Base-by-base conservation (phyloP, 2,888 invertebrate species). In the Trichogramma dendrolimi region DNA sequence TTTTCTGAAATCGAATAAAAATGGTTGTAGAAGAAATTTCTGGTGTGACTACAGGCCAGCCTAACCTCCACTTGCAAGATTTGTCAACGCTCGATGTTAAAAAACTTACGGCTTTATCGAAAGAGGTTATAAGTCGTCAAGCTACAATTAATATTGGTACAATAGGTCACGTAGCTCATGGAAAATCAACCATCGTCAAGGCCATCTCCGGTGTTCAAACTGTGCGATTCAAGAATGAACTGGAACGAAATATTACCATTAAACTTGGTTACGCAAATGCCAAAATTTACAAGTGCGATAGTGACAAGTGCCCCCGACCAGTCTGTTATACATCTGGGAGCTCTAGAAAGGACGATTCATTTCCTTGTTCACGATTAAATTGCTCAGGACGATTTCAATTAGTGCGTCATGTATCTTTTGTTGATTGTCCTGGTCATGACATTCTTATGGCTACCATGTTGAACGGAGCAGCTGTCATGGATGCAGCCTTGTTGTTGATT, bases 401-500 rank as follows among this genome's bases (percentile, higher is more conserved):
- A 61, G 87, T 94, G 57, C 89, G 98, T 58, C 99, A 99, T 80
- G 98, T 99, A 5, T 97, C 97, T 71, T 99, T 99, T 81, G 99
- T 99, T 55, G 99, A 99, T 84, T 99, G 99, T 76, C 99, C 99
- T 70, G 99, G 99, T 79, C 99, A 99, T 92, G 99, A 99, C 87
- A 99, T 99, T 85, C 95, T 99, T 81, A 99, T 99, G 99, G 99
- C 99, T 56, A 99, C 99, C 74, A 99, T 99, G 99, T 88, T 99
- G 82, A 99, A 99, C 90, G 91, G 91, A 67, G 99, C 99, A 67
- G 99, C 99, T 70, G 98, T 99, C 54, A 99, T 99, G 99, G 99
- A 99, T 80, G 99, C 99, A 67, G 99, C 99, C 4, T 82, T 99
- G 60, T 84, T 99, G 46, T 86, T 99, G 47, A 96, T 99, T 76